These are phyloP conservation scores for Oceanodroma tethys DNA, from an alignment of 2,113 vertebrate genomes.

Conservation along the genomic window DNA sequence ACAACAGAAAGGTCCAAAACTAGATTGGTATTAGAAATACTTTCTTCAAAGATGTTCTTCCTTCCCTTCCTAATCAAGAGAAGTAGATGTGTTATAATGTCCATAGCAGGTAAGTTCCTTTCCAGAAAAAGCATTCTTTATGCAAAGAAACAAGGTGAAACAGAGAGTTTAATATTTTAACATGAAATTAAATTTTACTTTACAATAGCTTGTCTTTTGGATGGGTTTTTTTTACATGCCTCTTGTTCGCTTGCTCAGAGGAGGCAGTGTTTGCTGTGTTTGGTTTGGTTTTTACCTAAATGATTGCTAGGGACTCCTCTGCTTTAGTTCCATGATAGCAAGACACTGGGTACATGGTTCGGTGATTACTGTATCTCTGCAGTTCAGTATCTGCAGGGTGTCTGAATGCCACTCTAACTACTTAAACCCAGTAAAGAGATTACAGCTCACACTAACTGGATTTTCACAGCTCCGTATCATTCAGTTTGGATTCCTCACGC, in stretches of 20 bases:
- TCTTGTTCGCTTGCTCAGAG: not conserved
- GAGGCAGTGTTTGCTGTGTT: not conserved
- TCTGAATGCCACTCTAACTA: constrained; percentile 85
- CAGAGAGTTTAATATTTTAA: not conserved
- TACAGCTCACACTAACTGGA: constrained; percentile 98
- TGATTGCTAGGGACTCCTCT: constrained; percentile 14
- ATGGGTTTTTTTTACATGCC: not conserved
- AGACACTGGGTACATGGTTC: constrained; percentile 48
- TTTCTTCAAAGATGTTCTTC: not conserved
- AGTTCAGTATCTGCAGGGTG: constrained; percentile 80
- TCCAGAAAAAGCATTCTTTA: not conserved
- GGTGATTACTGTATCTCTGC: constrained; percentile 82
- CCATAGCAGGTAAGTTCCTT: not conserved
- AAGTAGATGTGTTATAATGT: not conserved
- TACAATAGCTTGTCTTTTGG: not conserved
- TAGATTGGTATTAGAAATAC: not conserved
- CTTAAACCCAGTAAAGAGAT: constrained; percentile 98
- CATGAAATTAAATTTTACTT: not conserved
- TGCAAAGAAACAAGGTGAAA: not conserved
- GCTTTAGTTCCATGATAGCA: constrained; percentile 9
- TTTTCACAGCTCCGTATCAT: constrained; percentile 95
- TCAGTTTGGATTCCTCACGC: constrained; percentile 86
- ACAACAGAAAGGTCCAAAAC: not conserved
- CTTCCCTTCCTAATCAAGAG: not conserved
- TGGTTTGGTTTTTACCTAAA: not conserved